Evolutionary conservation across 1,140 invertebrate genomes (phyloP).

Genomic region (Probaryconus sp.): DNA sequence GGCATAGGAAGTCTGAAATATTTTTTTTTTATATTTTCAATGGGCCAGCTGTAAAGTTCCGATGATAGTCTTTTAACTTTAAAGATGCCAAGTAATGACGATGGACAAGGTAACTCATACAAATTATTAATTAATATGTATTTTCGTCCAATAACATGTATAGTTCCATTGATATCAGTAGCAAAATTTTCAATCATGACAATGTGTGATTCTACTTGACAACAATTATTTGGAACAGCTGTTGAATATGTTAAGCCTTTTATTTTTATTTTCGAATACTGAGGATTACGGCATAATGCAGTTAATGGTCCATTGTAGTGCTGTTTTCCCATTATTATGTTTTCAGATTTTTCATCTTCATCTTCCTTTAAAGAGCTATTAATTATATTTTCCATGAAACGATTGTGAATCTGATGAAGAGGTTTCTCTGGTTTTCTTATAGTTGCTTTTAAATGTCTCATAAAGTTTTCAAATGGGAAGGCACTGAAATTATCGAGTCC

Average conservation of each 20-base stretch:
- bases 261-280: not conserved
- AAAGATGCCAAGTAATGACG: conserved; percentile 3
- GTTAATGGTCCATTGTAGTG: conserved; percentile 3
- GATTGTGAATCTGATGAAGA: conserved; percentile 5
- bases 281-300: not conserved
- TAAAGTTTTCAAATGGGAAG: conserved; percentile 16
- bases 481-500: conserved; percentile 13
- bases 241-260: not conserved
- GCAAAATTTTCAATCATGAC: conserved; percentile 28
- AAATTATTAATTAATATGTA: conserved; percentile 8
- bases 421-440: conserved; percentile 21
- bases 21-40: conserved; percentile 5
- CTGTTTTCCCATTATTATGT: not conserved
- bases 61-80: conserved; percentile 7
- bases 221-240: conserved; percentile 18
- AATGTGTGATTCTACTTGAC: conserved; percentile 10
- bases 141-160: conserved; percentile 14
- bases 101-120: conserved; percentile 10
- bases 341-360: no score
- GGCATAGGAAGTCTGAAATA: conserved; percentile 9
- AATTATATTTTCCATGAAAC: no score
- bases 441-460: conserved; percentile 2
- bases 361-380: no score
- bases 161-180: not conserved
- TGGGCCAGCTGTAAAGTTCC: conserved; percentile 1